Percentiles rank a stretch among this genome's conserved stretches.
phyloP scores from a whole-genome alignment of 1,140 invertebrate species.

The Eciton burchellii region DNA sequence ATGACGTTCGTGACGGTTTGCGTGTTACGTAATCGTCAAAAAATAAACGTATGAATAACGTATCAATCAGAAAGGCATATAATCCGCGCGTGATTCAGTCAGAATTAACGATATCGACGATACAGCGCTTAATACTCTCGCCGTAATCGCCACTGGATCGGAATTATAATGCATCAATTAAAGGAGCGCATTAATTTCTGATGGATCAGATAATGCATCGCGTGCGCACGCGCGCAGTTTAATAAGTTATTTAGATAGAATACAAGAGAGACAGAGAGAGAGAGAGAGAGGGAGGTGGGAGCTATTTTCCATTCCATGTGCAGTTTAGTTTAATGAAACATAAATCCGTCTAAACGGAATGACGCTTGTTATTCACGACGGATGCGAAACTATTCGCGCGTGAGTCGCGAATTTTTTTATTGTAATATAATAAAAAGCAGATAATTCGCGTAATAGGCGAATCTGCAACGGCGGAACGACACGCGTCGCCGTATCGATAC shows the following conservation, averaged over 20 bases:
- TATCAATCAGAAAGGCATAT: no score
- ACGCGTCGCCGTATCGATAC: no score
- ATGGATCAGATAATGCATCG: not conserved
- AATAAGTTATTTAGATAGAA: not conserved
- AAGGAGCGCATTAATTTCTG: conserved; percentile 14
- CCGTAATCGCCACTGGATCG: not conserved
- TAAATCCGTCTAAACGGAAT: conserved; percentile 26
- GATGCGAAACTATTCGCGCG: conserved; percentile 34
- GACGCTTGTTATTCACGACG: conserved; percentile 47
- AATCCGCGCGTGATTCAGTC: no score
- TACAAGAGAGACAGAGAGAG: no score
- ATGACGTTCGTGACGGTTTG: no score
- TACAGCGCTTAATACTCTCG: not conserved
- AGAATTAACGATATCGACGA: no score
- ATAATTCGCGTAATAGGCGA: conserved; percentile 2
- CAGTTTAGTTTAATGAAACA: conserved; percentile 27
- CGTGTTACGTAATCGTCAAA: no score
- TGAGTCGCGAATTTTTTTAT: no score
- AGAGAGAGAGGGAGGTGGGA: no score
- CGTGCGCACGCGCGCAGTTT: not conserved
- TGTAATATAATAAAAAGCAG: conserved; percentile 44
- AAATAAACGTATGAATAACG: no score
- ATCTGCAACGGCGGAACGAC: no score
- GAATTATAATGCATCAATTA: not conserved
- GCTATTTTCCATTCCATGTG: conserved; percentile 5